phyloP scores from a whole-genome alignment of 2,888 invertebrate genomes.

The Drymonia ruficornis region DNA sequence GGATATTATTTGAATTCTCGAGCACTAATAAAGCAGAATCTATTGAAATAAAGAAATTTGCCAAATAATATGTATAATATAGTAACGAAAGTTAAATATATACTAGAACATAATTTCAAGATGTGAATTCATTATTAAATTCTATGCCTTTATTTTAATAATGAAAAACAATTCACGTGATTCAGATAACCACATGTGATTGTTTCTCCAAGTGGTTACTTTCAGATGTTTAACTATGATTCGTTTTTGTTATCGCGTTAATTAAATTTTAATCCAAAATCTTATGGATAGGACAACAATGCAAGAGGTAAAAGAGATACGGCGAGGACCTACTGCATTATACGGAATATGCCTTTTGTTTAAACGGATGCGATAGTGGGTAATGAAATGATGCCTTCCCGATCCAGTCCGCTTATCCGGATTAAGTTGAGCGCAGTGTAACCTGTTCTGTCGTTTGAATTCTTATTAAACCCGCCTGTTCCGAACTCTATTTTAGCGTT shows the following conservation, averaged over 20 bases:
- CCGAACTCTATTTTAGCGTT: slow-evolving; percentile 43
- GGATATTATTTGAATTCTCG: no score
- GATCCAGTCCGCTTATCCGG: slow-evolving; percentile 64
- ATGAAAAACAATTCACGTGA: no score
- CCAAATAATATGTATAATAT: no score
- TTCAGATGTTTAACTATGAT: neutral
- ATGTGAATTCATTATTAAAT: no score
- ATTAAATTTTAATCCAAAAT: slow-evolving; percentile 1
- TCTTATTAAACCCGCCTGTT: slow-evolving; percentile 54
- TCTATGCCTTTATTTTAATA: no score
- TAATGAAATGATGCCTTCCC: slow-evolving; percentile 66
- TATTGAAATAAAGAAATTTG: no score
- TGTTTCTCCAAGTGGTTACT: no score
- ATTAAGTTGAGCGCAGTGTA: slow-evolving; percentile 67
- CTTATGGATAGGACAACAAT: slow-evolving; percentile 18
- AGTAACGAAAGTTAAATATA: no score
- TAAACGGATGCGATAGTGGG: slow-evolving; percentile 60
- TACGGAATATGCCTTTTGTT: slow-evolving; percentile 55
- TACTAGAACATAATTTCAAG: no score
- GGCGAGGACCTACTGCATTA: slow-evolving; percentile 32
- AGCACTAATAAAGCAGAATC: no score
- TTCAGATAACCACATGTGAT: no score
- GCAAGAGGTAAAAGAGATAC: slow-evolving; percentile 25
- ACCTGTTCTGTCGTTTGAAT: slow-evolving; percentile 66
- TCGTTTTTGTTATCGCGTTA: neutral